These are phyloP conservation scores for Otolemur garnettii DNA, from an alignment of 2,113 vertebrate species.

Conservation along the genomic window DNA sequence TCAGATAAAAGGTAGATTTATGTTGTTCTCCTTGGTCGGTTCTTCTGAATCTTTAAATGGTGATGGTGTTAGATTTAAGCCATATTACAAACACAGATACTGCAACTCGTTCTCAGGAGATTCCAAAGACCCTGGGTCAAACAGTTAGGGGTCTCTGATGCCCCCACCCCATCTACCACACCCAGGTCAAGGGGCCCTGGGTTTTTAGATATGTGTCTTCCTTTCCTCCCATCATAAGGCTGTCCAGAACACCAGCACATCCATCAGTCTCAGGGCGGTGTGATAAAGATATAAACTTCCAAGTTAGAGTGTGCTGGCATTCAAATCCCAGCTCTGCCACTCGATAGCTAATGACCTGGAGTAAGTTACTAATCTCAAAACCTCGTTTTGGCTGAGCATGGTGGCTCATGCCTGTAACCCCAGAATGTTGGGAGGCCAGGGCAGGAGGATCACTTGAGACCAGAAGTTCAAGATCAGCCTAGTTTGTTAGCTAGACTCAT, in stretches of 20 bases:
- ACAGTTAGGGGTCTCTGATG: not conserved
- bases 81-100: not conserved
- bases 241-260: not conserved
- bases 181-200: not conserved
- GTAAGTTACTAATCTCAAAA: not conserved
- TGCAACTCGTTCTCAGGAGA: not conserved
- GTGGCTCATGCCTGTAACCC: not conserved
- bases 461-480: not conserved
- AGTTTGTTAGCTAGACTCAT: not conserved
- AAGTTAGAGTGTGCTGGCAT: not conserved
- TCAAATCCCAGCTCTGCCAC: not conserved
- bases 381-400: not conserved
- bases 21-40: slow-evolving; percentile 31
- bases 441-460: not conserved
- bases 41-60: slow-evolving; percentile 49
- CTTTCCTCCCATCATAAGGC: not conserved
- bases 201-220: not conserved
- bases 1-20: not conserved
- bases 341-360: not conserved
- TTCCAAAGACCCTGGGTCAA: not conserved
- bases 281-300: not conserved
- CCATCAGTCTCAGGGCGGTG: not conserved
- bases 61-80: not conserved
- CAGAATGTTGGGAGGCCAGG: not conserved
- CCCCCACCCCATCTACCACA: accelerated